Evolutionary conservation across 2,888 invertebrate genomes (phyloP), one percentile per base, ranked within the genome.

Genomic region (Drosophila anomalata): DNA sequence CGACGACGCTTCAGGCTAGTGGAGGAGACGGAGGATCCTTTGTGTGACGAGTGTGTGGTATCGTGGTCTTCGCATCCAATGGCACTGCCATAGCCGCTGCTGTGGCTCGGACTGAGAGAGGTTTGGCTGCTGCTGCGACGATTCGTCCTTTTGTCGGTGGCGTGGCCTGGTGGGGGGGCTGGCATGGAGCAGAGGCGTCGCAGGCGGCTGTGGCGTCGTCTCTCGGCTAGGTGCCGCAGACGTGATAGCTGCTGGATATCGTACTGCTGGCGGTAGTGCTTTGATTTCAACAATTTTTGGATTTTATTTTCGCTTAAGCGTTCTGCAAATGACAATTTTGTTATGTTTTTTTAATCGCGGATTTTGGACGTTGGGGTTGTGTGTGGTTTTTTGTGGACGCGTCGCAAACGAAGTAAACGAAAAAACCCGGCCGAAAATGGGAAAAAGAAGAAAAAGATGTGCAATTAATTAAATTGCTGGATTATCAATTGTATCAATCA

Each of bases 401-500:
- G 68, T 54, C 62, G 56, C 75, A 82, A 85, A 87, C 81, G 78
- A 89, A 79, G 48, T n/a, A 61, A 62, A 61, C 61, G 61, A 61
- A 62, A 62, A 61, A 61, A 33, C 29, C 61, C 47, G 61, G 22
- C 14, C 31, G 33, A 71, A 88, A 79, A 81, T 75, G 73, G 75
- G 79, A 86, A 87, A 82, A 83, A 86, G 84, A 83, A 78, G 75
- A 79, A 83, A 75, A 87, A 73, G 66, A 76, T 73, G 77, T 65
- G 61, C 62, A 78, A 80, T 81, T 89, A 88, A 90, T 90, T 87
- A 90, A 91, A 90, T 90, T 91, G 91, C 90, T 90, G 91, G 90
- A 87, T 79, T 75, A 79, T 79, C 61, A 68, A 61, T 52, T 36
- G 62, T 62, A 63, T 62, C 67, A 75, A 77, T 68, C 53, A 71